These are phyloP conservation scores for Caenorhabditis panamensis DNA, from an alignment of 2,888 invertebrate genomes.

Conservation along the genomic window DNA sequence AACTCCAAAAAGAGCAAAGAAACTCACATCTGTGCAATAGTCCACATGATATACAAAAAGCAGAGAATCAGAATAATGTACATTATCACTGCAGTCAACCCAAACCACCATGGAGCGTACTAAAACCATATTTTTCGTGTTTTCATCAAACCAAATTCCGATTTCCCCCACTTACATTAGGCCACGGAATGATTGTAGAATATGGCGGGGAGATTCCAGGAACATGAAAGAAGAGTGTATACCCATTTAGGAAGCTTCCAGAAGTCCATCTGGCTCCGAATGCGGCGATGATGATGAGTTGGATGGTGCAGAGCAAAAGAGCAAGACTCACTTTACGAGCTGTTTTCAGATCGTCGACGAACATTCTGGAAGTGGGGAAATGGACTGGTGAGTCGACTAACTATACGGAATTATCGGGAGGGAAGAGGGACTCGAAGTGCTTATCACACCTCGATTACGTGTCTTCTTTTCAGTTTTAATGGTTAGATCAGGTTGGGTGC, in stretches of 20 bases:
- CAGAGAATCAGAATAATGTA: slow-evolving; percentile 19
- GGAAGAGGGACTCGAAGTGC: background rate
- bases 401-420: slow-evolving; percentile 37
- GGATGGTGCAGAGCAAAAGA: slow-evolving; percentile 38
- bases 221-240: no score
- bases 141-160: no score
- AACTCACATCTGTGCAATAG: slow-evolving; percentile 33
- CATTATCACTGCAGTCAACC: slow-evolving; percentile 32
- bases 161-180: background rate
- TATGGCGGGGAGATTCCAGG: slow-evolving; percentile 34
- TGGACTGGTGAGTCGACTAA: slow-evolving; percentile 2
- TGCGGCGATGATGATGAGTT: slow-evolving; percentile 32
- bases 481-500: background rate
- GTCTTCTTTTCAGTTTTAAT: background rate
- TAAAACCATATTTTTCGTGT: background rate
- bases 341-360: slow-evolving; percentile 53
- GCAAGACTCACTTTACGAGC: slow-evolving; percentile 44
- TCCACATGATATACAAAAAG: slow-evolving; percentile 18
- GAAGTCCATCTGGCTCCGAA: slow-evolving; percentile 52
- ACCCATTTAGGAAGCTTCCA: background rate
- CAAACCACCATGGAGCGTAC: slow-evolving; percentile 23
- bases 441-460: slow-evolving; percentile 22
- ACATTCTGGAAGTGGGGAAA: slow-evolving; percentile 11
- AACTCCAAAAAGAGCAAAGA: background rate
- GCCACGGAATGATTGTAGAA: slow-evolving; percentile 30